Evolutionary conservation across 2,888 invertebrate genomes (phyloP), one percentile per base, ranked within the genome.

Genomic region (Busseola fusca): DNA sequence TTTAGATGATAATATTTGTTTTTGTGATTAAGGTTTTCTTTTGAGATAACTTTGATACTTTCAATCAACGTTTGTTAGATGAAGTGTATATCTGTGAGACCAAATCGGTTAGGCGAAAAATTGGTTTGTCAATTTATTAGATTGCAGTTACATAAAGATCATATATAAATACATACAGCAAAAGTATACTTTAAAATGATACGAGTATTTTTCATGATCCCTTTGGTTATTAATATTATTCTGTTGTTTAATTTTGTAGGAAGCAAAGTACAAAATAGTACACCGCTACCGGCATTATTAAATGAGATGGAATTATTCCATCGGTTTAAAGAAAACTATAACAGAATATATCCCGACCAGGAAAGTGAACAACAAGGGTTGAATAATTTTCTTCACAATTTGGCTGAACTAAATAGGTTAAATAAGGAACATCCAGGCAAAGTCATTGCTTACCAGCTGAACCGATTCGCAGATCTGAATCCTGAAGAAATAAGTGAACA

Each of bases 401-500:
- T 91, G 56, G 88, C 88, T 40, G 72, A 74, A 62, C 84, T 92
- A 34, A 76, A 79, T 37, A 60, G 80, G 21, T 82, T 93, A 7
- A 93, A 93, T 77, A 85, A 86, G 52, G 83, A 83, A 37, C 76
- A 77, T 18, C 75, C 71, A 14, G 82, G 86, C 48, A 76, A 72
- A 37, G 72, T 80, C 4, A 82, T 84, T n/a, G 77, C 88, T 65
- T 93, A 87, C 80, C 76, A 87, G 67, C 60, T 92, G 37, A 93
- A 91, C 75, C 88, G 87, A 73, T 89, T 89, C 82, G 91, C 91
- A 63, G 93, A 93, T 87, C 74, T 84, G 9, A 76, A 92, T 72
- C 78, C 88, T 5, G 78, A 79, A 25, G 86, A 89, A 65, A 71
- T 92, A 69, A 79, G 88, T 27, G 85, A 90, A 59, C 88, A 76